These are phyloP conservation scores for Otolemur crassicaudatus DNA, from an alignment of 2,797 vertebrate genomes.

Conservation along the genomic window DNA sequence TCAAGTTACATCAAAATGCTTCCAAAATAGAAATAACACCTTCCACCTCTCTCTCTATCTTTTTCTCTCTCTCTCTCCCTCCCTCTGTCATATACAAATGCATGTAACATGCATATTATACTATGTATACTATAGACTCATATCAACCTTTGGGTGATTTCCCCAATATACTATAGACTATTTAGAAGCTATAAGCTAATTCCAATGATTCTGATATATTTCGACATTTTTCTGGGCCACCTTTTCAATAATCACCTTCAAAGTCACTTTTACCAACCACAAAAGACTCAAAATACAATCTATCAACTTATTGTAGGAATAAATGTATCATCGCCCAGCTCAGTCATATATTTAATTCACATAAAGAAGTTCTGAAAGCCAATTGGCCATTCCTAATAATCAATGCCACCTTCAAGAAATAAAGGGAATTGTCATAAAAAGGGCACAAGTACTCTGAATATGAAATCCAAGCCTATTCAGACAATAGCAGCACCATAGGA, in stretches of 20 bases:
- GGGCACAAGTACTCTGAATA: not conserved
- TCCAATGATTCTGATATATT: constrained; percentile 37
- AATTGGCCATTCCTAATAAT: constrained; percentile 44
- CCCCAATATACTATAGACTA: not conserved
- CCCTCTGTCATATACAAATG: not conserved
- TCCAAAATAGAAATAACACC: not conserved
- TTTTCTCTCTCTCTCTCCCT: too few relatives aligned
- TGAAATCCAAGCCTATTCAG: not conserved
- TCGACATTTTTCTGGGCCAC: not conserved
- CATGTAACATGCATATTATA: not conserved
- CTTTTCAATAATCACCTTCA: constrained; percentile 5
- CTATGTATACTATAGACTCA: not conserved
- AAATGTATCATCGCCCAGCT: not conserved
- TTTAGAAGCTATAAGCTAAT: not conserved
- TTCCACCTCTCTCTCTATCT: not conserved
- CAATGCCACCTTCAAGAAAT: not conserved
- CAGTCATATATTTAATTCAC: not conserved
- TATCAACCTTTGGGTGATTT: not conserved
- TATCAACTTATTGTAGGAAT: constrained; percentile 50
- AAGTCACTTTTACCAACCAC: constrained; percentile 11
- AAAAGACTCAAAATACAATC: constrained; percentile 35
- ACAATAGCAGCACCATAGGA: not conserved
- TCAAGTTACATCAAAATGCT: constrained; percentile 22
- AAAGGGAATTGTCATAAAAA: constrained; percentile 3
- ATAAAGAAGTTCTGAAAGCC: constrained; percentile 36